A percentile compares a stretch with the other conserved stretches of the same genome.
These are phyloP conservation scores for Aphis craccivora DNA, from an alignment of 1,140 invertebrate species.

Conservation along the genomic window DNA sequence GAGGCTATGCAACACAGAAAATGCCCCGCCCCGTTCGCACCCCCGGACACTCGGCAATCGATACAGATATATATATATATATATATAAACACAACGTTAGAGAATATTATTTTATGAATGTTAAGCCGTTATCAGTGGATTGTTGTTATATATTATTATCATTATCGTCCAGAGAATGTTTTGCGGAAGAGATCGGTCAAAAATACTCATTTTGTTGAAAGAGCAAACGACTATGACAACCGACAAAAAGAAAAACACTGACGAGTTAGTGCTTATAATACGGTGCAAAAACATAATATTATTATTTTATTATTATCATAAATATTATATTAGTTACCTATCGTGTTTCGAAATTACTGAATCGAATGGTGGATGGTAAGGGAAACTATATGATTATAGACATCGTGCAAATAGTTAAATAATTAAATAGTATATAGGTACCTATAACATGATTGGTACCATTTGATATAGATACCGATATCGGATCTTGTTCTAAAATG, in stretches of 20 bases:
- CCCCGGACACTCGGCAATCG: conserved; percentile 35
- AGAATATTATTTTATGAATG: not conserved
- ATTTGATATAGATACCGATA: too few relatives aligned
- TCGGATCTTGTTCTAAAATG: too few relatives aligned
- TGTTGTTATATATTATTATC: not conserved
- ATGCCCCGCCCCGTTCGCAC: conserved; percentile 18
- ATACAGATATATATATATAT: conserved; percentile 46
- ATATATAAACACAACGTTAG: not conserved
- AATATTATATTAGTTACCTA: not conserved
- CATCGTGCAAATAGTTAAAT: too few relatives aligned
- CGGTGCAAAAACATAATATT: not conserved
- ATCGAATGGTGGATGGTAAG: too few relatives aligned
- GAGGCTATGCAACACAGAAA: conserved; percentile 32
- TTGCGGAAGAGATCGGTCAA: not conserved
- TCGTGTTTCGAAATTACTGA: not conserved
- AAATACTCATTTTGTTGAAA: not conserved
- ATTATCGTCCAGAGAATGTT: not conserved
- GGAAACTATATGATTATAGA: not conserved
- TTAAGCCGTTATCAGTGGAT: not conserved
- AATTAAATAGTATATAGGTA: too few relatives aligned
- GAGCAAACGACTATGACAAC: not conserved
- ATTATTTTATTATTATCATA: not conserved
- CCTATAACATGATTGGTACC: too few relatives aligned
- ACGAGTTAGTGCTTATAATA: not conserved
- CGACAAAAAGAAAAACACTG: not conserved